These are phyloP conservation scores for Serripes groenlandicus DNA, from an alignment of 2,888 invertebrate species.

Conservation along the genomic window DNA sequence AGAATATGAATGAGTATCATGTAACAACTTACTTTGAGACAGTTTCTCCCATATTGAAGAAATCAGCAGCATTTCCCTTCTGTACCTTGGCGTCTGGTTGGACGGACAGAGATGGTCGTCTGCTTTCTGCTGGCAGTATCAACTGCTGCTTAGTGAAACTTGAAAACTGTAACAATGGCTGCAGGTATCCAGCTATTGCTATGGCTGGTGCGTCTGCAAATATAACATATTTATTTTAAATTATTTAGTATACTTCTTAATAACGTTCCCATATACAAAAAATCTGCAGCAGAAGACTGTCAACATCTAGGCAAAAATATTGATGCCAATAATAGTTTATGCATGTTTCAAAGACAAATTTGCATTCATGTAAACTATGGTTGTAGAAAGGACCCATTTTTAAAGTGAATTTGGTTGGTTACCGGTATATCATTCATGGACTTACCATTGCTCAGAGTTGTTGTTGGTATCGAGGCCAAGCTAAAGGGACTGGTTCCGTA, in stretches of 20 bases:
- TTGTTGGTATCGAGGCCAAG: constrained; percentile 92
- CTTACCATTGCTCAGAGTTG: constrained; percentile 88
- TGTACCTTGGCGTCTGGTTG: constrained; percentile 52
- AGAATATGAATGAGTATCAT: background rate
- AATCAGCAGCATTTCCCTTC: constrained; percentile 61
- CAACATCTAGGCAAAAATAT: too few relatives aligned
- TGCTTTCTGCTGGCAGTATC: constrained; percentile 62
- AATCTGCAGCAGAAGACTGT: too few relatives aligned
- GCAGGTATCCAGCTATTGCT: constrained; percentile 35
- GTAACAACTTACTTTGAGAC: constrained; percentile 69
- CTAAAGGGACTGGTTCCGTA: constrained; percentile 98
- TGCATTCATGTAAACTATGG: too few relatives aligned
- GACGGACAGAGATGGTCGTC: constrained; percentile 58
- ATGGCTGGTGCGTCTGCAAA: constrained; percentile 57
- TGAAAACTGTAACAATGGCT: constrained; percentile 58
- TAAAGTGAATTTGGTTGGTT: too few relatives aligned
- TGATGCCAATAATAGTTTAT: too few relatives aligned
- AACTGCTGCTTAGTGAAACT: constrained; percentile 60
- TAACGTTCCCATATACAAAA: too few relatives aligned
- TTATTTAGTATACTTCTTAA: too few relatives aligned
- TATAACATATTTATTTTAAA: too few relatives aligned
- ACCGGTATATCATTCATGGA: too few relatives aligned
- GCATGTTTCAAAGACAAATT: too few relatives aligned
- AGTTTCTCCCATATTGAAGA: constrained; percentile 63
- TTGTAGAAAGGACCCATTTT: too few relatives aligned